Evolutionary conservation across 2,797 vertebrate genomes (phyloP).

Genomic region (Cynopterus sphinx): DNA sequence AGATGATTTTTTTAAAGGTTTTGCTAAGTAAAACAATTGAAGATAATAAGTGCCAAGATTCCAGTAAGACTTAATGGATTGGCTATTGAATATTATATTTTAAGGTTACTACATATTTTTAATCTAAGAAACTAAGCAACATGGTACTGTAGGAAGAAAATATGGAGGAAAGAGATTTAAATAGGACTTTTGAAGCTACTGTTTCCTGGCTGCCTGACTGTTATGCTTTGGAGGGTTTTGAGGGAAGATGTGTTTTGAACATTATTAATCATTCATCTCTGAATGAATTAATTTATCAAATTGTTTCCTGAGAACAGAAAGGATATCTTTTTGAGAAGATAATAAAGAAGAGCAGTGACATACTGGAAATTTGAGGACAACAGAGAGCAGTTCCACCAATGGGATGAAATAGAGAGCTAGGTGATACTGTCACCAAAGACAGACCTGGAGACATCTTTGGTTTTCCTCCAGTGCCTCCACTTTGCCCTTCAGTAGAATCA

Average conservation of each 20-base stretch:
- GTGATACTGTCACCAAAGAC: neutral
- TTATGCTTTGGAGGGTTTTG: neutral
- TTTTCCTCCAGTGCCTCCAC: neutral
- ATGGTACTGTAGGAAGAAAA: neutral
- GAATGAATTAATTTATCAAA: neutral
- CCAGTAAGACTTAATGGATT: neutral
- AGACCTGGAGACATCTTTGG: too few relatives aligned
- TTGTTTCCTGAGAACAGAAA: neutral
- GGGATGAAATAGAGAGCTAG: neutral
- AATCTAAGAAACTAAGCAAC: neutral
- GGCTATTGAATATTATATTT: neutral
- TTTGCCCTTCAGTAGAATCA: neutral
- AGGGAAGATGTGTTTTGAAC: neutral
- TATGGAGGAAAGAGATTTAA: neutral
- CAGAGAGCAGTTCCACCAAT: neutral
- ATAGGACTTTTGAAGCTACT: neutral
- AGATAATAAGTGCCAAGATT: neutral
- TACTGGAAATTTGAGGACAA: neutral
- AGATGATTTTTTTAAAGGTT: neutral
- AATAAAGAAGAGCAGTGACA: neutral
- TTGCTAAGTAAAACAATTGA: neutral
- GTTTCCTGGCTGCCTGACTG: neutral
- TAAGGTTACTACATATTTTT: neutral
- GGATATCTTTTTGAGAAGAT: neutral
- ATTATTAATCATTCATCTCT: neutral